Evolutionary conservation across 2,888 invertebrate species (phyloP).

Genomic region (Caenorhabditis sp.): DNA sequence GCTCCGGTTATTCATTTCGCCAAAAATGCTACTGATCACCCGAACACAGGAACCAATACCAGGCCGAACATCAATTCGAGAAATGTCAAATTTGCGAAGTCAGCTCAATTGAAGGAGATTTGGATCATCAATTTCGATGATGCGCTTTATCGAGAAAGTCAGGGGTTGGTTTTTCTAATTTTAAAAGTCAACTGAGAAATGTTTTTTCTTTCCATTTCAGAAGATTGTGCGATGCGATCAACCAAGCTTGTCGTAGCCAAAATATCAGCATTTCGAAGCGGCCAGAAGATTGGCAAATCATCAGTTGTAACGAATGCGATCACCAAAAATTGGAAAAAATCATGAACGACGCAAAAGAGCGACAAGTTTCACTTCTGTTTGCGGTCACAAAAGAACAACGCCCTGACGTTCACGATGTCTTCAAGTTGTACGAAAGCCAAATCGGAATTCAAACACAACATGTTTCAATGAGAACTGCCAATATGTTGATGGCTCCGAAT

Average conservation of each 20-base stretch:
- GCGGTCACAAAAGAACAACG: conserved; percentile 16
- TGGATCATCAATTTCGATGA: conserved; percentile 14
- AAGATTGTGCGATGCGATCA: conserved; percentile 10
- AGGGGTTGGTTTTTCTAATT: conserved; percentile 10
- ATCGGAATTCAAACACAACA: conserved; percentile 36
- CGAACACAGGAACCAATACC: neutral
- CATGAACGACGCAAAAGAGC: conserved; percentile 8
- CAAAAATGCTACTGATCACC: neutral
- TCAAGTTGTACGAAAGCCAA: conserved; percentile 34
- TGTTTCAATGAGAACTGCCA: neutral
- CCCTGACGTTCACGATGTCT: conserved; percentile 25
- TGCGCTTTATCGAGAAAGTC: conserved; percentile 4
- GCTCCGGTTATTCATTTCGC: conserved; percentile 20
- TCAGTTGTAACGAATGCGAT: conserved; percentile 3
- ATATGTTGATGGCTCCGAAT: conserved; percentile 15
- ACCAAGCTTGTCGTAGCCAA: conserved; percentile 4
- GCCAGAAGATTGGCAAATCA: conserved; percentile 9
- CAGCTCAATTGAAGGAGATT: conserved; percentile 5
- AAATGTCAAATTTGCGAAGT: neutral
- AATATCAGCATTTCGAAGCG: conserved; percentile 4
- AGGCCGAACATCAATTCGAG: neutral
- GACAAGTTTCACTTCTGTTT: conserved; percentile 7
- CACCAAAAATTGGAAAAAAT: conserved; percentile 3
- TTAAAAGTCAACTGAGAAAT: too few species aligned
- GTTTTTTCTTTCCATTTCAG: too few species aligned